phyloP scores from a whole-genome alignment of 1,140 invertebrate species.

The Hestina assimilis region DNA sequence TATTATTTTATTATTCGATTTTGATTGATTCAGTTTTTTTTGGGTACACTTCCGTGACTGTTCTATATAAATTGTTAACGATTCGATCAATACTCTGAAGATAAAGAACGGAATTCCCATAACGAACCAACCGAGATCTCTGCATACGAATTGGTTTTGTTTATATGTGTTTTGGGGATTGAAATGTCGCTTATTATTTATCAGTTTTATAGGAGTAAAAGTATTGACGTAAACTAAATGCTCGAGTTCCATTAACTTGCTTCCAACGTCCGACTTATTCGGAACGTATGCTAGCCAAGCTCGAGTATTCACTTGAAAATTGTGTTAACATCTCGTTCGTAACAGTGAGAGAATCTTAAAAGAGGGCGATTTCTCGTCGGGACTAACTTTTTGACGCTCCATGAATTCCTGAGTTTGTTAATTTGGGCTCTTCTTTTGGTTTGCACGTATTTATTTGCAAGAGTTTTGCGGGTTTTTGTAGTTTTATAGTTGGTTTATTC shows the following conservation, averaged over 20 bases:
- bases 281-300: neutral
- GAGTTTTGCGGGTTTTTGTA: neutral
- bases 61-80: no score
- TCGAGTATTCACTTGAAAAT: conserved; percentile 10
- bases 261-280: conserved; percentile 1
- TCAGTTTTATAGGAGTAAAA: no score
- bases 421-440: neutral
- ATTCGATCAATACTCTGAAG: no score
- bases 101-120: no score
- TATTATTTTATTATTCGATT: no score
- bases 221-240: neutral
- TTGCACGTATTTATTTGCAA: neutral
- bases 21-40: no score
- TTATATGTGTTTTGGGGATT: no score
- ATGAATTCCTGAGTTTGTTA: conserved; percentile 2
- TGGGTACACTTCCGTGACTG: no score
- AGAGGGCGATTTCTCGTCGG: neutral
- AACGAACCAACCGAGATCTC: no score
- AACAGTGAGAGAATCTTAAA: conserved; percentile 8
- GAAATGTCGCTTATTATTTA: no score
- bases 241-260: neutral
- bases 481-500: neutral
- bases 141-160: no score
- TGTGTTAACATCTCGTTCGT: conserved; percentile 14
- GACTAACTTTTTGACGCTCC: conserved; percentile 1